Evolutionary conservation across 2,113 vertebrate genomes (phyloP).

Genomic region (Herpetotheres cachinnans): DNA sequence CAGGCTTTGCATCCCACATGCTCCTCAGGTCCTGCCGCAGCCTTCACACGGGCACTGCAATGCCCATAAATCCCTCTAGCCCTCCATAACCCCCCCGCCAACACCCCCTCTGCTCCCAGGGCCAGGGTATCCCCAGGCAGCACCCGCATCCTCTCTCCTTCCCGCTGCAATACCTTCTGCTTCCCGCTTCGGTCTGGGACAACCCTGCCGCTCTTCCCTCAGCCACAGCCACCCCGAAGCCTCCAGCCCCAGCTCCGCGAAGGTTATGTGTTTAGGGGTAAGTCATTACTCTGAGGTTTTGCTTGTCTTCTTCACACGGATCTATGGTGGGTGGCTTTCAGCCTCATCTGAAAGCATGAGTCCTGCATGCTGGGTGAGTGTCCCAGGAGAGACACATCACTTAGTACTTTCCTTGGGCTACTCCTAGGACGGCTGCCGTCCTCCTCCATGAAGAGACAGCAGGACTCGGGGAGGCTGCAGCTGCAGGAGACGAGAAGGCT

Average conservation of each 20-base stretch:
- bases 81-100: not conserved
- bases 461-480: not conserved
- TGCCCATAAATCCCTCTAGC: not conserved
- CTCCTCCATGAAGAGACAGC: not conserved
- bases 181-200: not conserved
- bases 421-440: not conserved
- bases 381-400: not conserved
- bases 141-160: not conserved
- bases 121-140: not conserved
- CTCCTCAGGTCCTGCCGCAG: not conserved
- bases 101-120: not conserved
- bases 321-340: slow-evolving; percentile 13
- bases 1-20: not conserved
- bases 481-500: not conserved
- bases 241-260: not conserved
- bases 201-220: not conserved
- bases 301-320: not conserved
- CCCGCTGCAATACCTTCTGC: not conserved
- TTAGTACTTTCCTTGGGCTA: not conserved
- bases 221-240: not conserved
- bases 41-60: not conserved
- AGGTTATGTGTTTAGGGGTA: not conserved
- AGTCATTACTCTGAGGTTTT: slow-evolving; percentile 36
- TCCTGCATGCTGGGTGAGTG: not conserved
- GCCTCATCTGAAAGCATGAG: slow-evolving; percentile 45